Evolutionary conservation across 2,888 invertebrate species (phyloP), one percentile per base, ranked within the genome.

Genomic region (Hyppa rectilinea): DNA sequence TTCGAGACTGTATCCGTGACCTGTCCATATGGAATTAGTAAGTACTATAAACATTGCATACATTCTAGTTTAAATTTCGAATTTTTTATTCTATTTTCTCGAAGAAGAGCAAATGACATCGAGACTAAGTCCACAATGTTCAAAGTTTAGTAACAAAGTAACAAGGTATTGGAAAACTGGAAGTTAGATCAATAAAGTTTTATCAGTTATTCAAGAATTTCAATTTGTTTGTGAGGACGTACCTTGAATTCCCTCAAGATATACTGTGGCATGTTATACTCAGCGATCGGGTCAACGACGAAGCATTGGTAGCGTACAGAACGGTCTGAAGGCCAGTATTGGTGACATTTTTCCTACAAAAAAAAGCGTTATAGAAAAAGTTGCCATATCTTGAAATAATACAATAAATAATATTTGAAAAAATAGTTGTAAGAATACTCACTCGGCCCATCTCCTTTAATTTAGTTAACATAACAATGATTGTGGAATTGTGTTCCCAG

Each of bases 211-310:
- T 63, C 61, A 74, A 76, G 73, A 67, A 73, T 77, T 71, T 77
- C 65, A 80, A 62, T 60, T 75, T 66, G 78, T 47, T 72, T 76
- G 64, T 53, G 17, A 62, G 34, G 34, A 80, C 78, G 72, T 87
- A 97, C 97, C 97, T 99, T 99, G 96, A 99, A 99, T 96, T 99
- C 99, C 87, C 99, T 97, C 89, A 99, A 96, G 90, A 99, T 99
- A 93, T 99, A 99, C 93, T 99, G 99, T 40, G 99, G 99, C 99
- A 99, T 99, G 93, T 99, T 99, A 95, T 99, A 99, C 93, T 99
- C 99, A 9, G 99, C 99, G 88, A 99, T 99, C 17, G 99, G 99
- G 94, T 99, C 99, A 31, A 99, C 99, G 56, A 99, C 99, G 93
- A 99, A 99, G 94, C 98, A 99, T 92, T 99, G 99, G 95, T 99